Evolutionary conservation across 1,140 invertebrate genomes (phyloP), one percentile per base, ranked within the genome.

Genomic region (Hesperophylax magnus): DNA sequence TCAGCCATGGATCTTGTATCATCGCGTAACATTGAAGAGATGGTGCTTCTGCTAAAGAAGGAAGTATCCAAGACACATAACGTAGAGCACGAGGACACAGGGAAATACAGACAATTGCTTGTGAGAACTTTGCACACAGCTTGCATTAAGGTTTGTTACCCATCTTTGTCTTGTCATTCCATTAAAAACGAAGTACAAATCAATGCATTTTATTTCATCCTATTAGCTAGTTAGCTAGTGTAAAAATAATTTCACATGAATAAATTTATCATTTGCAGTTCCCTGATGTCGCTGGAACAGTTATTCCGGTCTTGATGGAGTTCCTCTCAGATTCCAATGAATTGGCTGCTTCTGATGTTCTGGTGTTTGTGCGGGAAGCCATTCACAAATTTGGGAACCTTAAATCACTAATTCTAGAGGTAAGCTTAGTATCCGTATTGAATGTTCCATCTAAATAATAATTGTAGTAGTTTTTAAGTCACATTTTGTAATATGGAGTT

Each of bases 311-410:
- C 54, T 90, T 99, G 77, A 95, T 98, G 84, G 98, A 99, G 87
- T 98, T 99, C 88, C 90, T 99, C n/a, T 96, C 96, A 1, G 98
- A 99, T 88, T 96, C 94, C 61, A 97, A 97, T 89, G 98, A 99
- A 89, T 90, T 97, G 71, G 98, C 97, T 24, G 97, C 99, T 1
- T 93, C 94, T 3, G 98, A 99, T 91, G 98, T 99, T 11, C 90
- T 99, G 22, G 93, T 98, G 69, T 99, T 99, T 91, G 93, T 99
- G 31, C 91, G 98, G 58, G 97, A 99, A 90, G 98, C 97, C 8
- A 95, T 99, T 85, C 96, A 99, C 85, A 94, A 96, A 86, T 98
- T 98, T 91, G 94, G 96, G 31, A 91, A 94, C 78, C 90, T 98
- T 4, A 91, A 96, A 82, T 91, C 93, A 17, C 90, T 96, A 0